These are phyloP conservation scores for Carollia perspicillata DNA, from an alignment of 2,113 vertebrate genomes.

Conservation along the genomic window DNA sequence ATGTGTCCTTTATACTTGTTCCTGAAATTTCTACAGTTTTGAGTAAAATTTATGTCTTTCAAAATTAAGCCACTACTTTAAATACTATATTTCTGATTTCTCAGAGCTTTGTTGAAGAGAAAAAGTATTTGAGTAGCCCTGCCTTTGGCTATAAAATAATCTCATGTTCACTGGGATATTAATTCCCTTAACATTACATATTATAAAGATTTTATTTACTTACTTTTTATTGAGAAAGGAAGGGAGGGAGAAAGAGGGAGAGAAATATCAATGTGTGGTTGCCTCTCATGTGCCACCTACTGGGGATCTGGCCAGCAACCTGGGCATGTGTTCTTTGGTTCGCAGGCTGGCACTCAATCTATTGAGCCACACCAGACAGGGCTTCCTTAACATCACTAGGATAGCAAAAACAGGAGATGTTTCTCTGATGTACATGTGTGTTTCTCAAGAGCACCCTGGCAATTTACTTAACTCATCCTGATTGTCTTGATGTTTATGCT, in stretches of 20 bases:
- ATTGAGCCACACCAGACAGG: no score
- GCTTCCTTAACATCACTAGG: conserved; percentile 11
- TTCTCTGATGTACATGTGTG: not conserved
- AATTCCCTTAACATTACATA: conserved; percentile 4
- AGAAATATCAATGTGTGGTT: no score
- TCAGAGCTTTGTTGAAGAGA: not conserved
- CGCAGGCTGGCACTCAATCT: no score
- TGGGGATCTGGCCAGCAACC: no score
- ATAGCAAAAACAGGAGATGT: not conserved
- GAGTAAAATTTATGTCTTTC: not conserved
- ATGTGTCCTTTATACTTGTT: no score
- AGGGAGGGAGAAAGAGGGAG: no score
- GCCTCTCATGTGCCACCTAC: no score
- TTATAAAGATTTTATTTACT: no score
- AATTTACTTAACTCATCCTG: not conserved
- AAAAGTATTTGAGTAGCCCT: not conserved
- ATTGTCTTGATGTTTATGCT: not conserved
- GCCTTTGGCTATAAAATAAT: not conserved
- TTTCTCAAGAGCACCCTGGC: not conserved
- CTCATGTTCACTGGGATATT: not conserved
- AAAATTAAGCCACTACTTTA: not conserved
- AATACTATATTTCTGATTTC: not conserved
- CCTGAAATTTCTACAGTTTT: not conserved
- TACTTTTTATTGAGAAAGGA: no score
- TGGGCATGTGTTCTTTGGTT: no score